Percentiles rank a stretch among this genome's conserved stretches.
Conservation (phyloP, 2,888 invertebrate species). For the Melinopterus prodromus region DNA sequence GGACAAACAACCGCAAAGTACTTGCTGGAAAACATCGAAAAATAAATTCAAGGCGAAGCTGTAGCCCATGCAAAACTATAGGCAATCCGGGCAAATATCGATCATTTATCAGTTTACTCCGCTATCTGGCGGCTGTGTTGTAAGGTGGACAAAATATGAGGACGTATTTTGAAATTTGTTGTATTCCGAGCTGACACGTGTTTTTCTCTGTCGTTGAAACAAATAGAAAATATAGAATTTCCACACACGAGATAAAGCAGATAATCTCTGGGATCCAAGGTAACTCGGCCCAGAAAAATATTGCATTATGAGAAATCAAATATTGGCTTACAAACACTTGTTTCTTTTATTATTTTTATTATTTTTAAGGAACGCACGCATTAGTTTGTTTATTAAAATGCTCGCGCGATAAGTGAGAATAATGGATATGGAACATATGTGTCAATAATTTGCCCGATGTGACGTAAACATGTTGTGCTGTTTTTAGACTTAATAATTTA, state of each 20-base stretch:
- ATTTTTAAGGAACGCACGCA: conserved; percentile 7
- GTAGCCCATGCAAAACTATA: background rate
- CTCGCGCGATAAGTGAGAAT: conserved; percentile 8
- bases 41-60: conserved; percentile 4
- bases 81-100: background rate
- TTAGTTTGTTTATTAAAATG: background rate
- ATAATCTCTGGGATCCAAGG: conserved; percentile 17
- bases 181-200: conserved; percentile 15
- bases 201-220: conserved; percentile 12
- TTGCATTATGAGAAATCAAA: conserved; percentile 21
- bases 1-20: background rate
- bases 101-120: background rate
- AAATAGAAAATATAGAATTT: conserved; percentile 20
- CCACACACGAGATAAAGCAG: conserved; percentile 17
- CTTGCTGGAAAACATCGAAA: background rate
- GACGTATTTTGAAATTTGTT: conserved; percentile 23
- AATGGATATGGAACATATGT: conserved; percentile 19
- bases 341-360: conserved; percentile 12
- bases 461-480: conserved; percentile 23
- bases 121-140: background rate
- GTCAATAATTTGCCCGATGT: conserved; percentile 14
- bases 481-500: conserved; percentile 25
- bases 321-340: conserved; percentile 23
- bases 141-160: conserved; percentile 18
- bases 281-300: conserved; percentile 12